These are phyloP conservation scores for Thamnophis sirtalis DNA, from an alignment of 2,113 vertebrate species.

Conservation along the genomic window DNA sequence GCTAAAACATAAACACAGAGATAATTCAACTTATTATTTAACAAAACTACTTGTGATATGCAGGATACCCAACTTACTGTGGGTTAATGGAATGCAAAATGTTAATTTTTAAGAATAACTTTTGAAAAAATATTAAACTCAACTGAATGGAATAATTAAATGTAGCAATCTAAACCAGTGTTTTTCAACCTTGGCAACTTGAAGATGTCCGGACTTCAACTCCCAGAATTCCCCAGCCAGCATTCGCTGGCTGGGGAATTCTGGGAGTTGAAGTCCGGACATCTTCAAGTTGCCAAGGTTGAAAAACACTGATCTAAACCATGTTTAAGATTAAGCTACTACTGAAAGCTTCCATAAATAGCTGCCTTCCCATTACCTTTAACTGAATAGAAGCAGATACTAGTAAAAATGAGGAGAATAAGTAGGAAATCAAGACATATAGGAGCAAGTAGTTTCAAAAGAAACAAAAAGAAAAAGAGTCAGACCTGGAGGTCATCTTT, in stretches of 20 bases:
- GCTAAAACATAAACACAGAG: background rate
- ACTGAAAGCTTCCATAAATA: background rate
- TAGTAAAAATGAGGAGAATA: background rate
- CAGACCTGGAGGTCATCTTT: too few species aligned
- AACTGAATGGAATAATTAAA: background rate
- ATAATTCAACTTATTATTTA: background rate
- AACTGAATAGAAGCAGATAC: background rate
- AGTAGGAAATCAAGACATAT: background rate
- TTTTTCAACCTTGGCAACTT: too few species aligned
- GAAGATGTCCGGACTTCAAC: too few species aligned
- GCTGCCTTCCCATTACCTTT: background rate
- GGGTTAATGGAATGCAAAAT: background rate
- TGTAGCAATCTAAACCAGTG: background rate
- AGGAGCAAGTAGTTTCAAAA: background rate
- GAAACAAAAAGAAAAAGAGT: too few species aligned
- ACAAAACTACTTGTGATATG: background rate
- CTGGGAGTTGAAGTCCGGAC: too few species aligned
- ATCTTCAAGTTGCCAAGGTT: too few species aligned
- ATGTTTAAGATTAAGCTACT: background rate
- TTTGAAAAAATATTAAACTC: background rate
- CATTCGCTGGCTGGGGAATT: too few species aligned
- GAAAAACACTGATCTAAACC: too few species aligned
- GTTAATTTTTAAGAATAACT: background rate
- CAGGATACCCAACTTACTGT: background rate
- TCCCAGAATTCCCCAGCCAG: too few species aligned